Evolutionary conservation across 2,113 vertebrate species (phyloP), one percentile per base, ranked within the genome.

Genomic region (Ptychochromis oligacanthus): DNA sequence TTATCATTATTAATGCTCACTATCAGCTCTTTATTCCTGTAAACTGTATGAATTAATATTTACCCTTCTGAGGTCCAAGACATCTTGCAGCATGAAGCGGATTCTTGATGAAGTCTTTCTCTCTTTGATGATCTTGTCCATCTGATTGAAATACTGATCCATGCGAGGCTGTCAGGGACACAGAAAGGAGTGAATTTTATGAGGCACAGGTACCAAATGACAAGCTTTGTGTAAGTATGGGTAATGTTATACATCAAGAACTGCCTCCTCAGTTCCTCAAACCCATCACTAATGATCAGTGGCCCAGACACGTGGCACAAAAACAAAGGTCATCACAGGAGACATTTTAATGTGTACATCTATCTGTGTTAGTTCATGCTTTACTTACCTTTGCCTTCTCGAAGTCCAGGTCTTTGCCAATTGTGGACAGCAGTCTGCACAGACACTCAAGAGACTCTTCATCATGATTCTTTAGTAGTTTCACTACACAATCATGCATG

Each of bases 51-150:
- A 36, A 20, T 64, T 9, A 24, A 57, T 54, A 64, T 54, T 95
- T 93, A 99, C 98, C 96, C 80, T 94, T 93, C 97, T 96, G 67
- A 99, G 95, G 91, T 99, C 98, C 28, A 99, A 89, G 49, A 99
- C 97, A 34, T 99, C 98, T 89, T 98, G 98, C 12, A 99, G 92
- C 98, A 99, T 99, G 84, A 99, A 99, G 77, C 98, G 97, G 67
- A 99, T 99, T 76, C 98, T 96, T 43, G 98, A 99, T 2, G 98
- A 99, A 0, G 98, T 99, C 88, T 99, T 99, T 85, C 94, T 97
- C 88, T 99, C 98, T 93, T 99, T 99, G 82, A 99, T 99, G 38
- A 99, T 99, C 91, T 99, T 99, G 91, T 98, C 98, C 97, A 99
- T 99, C 92, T 99, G 98, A 89, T 96, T 96, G 87, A 99, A 99